Conservation (phyloP, 2,797 vertebrate genomes). For the Bovichtus variegatus region DNA sequence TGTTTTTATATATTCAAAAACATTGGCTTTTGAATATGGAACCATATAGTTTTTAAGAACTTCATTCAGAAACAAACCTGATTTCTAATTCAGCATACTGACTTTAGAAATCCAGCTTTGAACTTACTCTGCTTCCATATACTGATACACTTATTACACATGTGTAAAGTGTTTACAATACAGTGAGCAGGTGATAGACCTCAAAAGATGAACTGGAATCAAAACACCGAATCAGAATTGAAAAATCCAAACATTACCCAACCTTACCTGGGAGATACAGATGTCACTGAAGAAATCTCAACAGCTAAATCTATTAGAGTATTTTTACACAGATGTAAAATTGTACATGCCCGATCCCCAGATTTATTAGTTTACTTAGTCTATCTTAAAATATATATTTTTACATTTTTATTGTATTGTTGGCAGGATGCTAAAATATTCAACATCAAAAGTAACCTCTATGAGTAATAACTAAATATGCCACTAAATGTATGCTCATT, state of each 20-base stretch:
- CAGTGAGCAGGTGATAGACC: not conserved
- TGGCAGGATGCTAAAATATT: constrained; percentile 1
- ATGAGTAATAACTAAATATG: constrained; percentile 2
- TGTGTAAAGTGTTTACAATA: not conserved
- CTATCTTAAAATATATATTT: not conserved
- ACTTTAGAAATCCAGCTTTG: not conserved
- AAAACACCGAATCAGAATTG: not conserved
- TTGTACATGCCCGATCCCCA: not conserved
- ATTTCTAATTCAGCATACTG: not conserved
- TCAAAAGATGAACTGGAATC: not conserved
- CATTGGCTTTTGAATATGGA: not conserved
- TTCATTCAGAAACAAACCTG: not conserved
- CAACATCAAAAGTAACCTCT: not conserved
- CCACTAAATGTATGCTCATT: constrained; percentile 15
- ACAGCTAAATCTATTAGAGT: not conserved
- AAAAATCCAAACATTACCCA: not conserved
- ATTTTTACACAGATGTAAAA: not conserved
- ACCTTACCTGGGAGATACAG: not conserved
- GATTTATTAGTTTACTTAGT: not conserved
- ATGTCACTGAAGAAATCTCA: not conserved
- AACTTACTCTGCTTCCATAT: not conserved
- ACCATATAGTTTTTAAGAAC: not conserved
- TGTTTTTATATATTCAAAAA: not conserved
- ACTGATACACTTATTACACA: not conserved
- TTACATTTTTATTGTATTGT: not conserved